phyloP scores from a whole-genome alignment of 2,797 vertebrate species.

The Pseudochirops corinnae region DNA sequence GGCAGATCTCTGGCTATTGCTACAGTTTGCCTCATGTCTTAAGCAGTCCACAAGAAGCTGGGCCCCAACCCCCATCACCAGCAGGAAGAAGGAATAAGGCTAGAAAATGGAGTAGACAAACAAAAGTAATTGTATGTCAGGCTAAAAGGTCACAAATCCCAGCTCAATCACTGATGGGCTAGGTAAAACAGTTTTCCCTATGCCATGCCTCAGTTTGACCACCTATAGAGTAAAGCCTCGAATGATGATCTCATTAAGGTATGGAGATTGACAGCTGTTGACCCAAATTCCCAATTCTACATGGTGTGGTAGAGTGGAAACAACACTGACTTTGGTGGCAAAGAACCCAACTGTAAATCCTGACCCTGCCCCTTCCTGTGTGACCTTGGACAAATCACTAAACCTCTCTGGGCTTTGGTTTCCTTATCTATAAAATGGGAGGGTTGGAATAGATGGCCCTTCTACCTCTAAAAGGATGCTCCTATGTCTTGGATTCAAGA shows the following conservation, averaged over 20 bases:
- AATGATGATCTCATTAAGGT: neutral
- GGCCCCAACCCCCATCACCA: neutral
- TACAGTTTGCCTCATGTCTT: neutral
- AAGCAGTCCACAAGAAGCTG: neutral
- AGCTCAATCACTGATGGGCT: neutral
- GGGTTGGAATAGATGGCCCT: neutral
- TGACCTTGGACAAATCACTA: neutral
- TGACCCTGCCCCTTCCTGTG: neutral
- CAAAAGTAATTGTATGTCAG: neutral
- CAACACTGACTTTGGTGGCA: neutral
- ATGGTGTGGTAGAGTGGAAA: neutral
- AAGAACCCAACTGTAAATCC: neutral
- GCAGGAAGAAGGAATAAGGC: neutral
- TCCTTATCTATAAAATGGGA: constrained; percentile 29
- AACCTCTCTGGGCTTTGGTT: neutral
- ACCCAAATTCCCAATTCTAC: neutral
- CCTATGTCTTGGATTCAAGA: neutral
- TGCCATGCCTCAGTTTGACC: neutral
- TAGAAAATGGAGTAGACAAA: neutral
- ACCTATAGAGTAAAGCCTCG: neutral
- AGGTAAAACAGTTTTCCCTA: neutral
- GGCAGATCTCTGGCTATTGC: neutral
- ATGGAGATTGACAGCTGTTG: too few species aligned
- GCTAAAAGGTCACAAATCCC: neutral
- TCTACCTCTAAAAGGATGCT: neutral